phyloP scores from a whole-genome alignment of 2,113 vertebrate genomes.

The Indicator indicator region DNA sequence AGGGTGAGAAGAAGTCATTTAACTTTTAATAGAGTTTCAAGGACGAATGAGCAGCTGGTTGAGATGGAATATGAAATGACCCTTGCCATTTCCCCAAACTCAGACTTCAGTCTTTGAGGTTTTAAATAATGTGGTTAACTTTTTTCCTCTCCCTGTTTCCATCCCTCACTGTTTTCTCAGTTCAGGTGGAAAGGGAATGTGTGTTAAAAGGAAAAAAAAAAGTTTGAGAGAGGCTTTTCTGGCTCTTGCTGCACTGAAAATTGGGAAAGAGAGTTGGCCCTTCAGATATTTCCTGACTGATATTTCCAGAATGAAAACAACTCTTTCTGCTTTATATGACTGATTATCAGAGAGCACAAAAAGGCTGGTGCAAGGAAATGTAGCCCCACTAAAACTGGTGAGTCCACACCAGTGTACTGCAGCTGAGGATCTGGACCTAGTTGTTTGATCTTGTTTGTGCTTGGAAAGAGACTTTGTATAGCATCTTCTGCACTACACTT shows the following conservation, averaged over 20 bases:
- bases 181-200: not conserved
- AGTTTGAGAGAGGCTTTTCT: not conserved
- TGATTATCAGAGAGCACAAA: not conserved
- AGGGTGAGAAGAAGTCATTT: constrained; percentile 59
- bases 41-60: constrained; percentile 39
- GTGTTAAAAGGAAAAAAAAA: not conserved
- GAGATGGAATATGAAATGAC: constrained; percentile 40
- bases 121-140: constrained; percentile 2
- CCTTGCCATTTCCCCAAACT: constrained; percentile 27
- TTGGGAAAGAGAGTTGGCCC: not conserved
- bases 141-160: not conserved
- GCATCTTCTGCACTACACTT: not conserved
- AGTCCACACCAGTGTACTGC: not conserved
- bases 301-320: not conserved
- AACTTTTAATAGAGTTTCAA: constrained; percentile 63
- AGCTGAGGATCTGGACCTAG: not conserved
- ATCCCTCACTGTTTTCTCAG: not conserved
- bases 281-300: not conserved
- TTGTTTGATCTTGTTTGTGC: not conserved
- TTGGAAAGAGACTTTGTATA: not conserved
- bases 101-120: constrained; percentile 34
- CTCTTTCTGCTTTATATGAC: not conserved
- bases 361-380: not conserved
- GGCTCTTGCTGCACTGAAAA: not conserved
- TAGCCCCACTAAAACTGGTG: not conserved